These are phyloP conservation scores for Zapus hudsonius DNA, from an alignment of 2,113 vertebrate species.

Conservation along the genomic window DNA sequence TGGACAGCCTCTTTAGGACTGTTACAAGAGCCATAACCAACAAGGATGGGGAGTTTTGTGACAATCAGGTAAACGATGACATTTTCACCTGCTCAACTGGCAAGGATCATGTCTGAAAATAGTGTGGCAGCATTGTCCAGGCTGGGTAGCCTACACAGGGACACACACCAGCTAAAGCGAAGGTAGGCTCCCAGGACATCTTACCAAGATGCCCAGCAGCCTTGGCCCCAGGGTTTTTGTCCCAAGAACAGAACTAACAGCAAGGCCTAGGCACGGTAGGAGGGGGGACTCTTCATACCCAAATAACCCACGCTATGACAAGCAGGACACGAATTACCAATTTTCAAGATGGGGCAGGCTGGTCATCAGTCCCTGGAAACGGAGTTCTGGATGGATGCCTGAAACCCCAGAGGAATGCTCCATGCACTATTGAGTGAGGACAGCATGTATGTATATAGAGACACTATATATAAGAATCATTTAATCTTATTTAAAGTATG, in stretches of 20 bases:
- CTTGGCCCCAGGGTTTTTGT: neutral
- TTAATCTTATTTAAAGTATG: neutral
- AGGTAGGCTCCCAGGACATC: neutral
- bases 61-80: neutral
- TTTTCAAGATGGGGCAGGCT: neutral
- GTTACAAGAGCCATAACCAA: rapidly evolving
- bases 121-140: rapidly evolving
- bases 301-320: neutral
- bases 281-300: neutral
- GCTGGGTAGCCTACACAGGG: neutral
- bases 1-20: rapidly evolving
- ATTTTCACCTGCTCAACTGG: rapidly evolving
- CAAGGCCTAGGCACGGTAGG: neutral
- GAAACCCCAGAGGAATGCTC: neutral
- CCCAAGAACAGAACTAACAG: neutral
- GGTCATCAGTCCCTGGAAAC: neutral
- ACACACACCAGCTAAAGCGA: too few relatives aligned
- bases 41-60: rapidly evolving
- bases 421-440: rapidly evolving
- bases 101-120: rapidly evolving
- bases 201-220: neutral
- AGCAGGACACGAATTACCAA: neutral
- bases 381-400: neutral
- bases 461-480: neutral
- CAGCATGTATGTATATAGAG: neutral